These are phyloP conservation scores for Vanacampus margaritifer DNA, from an alignment of 2,113 vertebrate species.

Conservation along the genomic window DNA sequence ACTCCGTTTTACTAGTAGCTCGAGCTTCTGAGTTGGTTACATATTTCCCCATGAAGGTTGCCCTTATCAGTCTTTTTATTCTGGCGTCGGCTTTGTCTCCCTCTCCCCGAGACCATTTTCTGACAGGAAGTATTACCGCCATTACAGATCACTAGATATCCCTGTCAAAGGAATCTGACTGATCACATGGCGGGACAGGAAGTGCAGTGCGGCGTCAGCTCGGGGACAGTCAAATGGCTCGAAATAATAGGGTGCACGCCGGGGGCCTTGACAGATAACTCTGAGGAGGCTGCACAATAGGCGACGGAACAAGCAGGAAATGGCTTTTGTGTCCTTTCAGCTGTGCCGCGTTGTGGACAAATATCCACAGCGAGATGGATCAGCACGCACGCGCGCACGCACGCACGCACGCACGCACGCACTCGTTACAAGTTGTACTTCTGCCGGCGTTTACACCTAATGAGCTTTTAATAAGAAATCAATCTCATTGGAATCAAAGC, in stretches of 20 bases:
- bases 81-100: conserved; percentile 37
- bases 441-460: conserved; percentile 57
- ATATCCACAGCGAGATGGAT: conserved; percentile 46
- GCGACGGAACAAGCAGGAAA: conserved; percentile 57
- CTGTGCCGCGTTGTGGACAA: conserved; percentile 49
- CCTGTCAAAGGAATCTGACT: conserved; percentile 67
- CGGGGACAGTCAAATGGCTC: conserved; percentile 67
- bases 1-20: not conserved
- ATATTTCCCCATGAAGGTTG: conserved; percentile 50
- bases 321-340: conserved; percentile 60
- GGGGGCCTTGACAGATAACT: conserved; percentile 67
- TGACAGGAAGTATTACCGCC: conserved; percentile 68
- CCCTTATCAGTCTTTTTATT: conserved; percentile 34
- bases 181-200: conserved; percentile 58
- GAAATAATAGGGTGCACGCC: conserved; percentile 66
- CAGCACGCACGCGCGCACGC: conserved; percentile 16
- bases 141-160: conserved; percentile 65
- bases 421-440: conserved; percentile 27
- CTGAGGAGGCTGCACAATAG: conserved; percentile 57
- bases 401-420: conserved; percentile 17
- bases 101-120: conserved; percentile 42
- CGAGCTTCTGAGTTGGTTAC: not conserved
- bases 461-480: conserved; percentile 72
- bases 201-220: conserved; percentile 53
- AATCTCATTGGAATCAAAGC: conserved; percentile 71